These are phyloP conservation scores for Stegodyphus mimosarum DNA, from an alignment of 1,140 invertebrate species.

Conservation along the genomic window DNA sequence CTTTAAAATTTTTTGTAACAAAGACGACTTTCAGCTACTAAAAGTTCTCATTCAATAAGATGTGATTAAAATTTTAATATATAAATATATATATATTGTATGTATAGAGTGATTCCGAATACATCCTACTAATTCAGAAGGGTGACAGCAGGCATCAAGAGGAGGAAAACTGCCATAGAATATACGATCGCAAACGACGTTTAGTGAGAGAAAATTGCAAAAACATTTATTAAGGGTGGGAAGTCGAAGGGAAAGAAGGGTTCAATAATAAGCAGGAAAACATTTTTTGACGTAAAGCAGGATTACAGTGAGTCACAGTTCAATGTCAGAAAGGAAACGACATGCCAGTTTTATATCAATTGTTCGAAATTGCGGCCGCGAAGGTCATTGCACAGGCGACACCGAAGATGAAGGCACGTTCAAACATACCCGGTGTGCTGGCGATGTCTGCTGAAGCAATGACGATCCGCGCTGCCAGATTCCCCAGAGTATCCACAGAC, in stretches of 20 bases:
- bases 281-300: not conserved
- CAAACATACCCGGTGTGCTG: not conserved
- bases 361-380: not conserved
- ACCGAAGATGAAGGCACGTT: not conserved
- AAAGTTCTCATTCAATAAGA: too few species aligned
- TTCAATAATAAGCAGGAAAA: not conserved
- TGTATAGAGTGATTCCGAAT: not conserved
- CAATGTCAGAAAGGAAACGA: not conserved
- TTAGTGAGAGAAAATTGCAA: not conserved
- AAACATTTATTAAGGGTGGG: not conserved
- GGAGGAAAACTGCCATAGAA: not conserved
- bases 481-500: not conserved
- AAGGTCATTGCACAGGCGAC: not conserved
- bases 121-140: not conserved
- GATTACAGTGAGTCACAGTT: not conserved
- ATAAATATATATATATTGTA: too few species aligned
- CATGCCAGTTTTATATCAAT: not conserved
- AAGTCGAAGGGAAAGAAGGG: not conserved
- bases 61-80: too few species aligned
- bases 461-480: not conserved
- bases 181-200: not conserved
- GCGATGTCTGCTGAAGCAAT: not conserved
- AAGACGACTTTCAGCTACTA: too few species aligned
- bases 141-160: not conserved
- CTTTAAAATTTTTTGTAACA: too few species aligned